phyloP scores from a whole-genome alignment of 2,888 invertebrate species.

The Sympetrum striolatum region DNA sequence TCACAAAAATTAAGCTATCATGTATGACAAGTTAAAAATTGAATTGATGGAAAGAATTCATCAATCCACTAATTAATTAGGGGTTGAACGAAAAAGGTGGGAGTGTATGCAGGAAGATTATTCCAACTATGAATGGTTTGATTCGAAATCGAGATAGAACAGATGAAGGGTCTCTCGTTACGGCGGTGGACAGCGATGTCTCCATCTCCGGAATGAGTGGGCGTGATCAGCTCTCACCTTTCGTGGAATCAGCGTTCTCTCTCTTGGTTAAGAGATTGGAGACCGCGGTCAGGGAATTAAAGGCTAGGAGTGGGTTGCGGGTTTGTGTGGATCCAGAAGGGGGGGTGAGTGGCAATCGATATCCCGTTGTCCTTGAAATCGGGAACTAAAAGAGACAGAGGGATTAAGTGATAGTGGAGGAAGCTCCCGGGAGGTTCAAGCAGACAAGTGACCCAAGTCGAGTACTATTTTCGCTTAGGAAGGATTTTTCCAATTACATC shows the following conservation, averaged over 20 bases:
- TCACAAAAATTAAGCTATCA: too few species aligned
- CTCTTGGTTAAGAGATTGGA: background rate
- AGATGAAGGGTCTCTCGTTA: background rate
- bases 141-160: too few species aligned
- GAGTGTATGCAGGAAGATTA: too few species aligned
- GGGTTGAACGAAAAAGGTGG: too few species aligned
- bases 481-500: too few species aligned
- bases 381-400: background rate
- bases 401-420: background rate
- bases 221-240: slow-evolving; percentile 3
- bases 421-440: background rate
- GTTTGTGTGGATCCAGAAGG: too few species aligned
- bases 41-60: too few species aligned
- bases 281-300: background rate
- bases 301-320: background rate
- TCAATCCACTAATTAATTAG: too few species aligned
- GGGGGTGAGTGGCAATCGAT: background rate
- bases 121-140: too few species aligned
- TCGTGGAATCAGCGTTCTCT: slow-evolving; percentile 2
- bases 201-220: background rate
- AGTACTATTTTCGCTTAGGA: too few species aligned
- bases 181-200: background rate
- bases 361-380: background rate
- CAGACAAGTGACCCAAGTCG: too few species aligned
- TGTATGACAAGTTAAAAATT: too few species aligned